phyloP scores from a whole-genome alignment of 2,797 vertebrate species.

The Poeciliopsis gracilis region DNA sequence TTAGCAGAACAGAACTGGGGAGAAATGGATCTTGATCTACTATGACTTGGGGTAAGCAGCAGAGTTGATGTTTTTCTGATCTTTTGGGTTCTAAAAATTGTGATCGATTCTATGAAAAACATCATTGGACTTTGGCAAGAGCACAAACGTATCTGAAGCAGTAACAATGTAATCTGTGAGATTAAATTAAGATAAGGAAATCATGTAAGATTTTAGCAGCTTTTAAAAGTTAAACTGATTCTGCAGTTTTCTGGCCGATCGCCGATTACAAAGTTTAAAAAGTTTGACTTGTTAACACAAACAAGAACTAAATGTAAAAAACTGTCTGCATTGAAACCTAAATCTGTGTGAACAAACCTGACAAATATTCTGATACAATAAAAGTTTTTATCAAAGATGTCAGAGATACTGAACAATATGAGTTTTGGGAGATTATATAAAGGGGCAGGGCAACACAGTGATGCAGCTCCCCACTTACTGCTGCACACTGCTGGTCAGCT shows the following conservation, averaged over 20 bases:
- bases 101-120: background rate
- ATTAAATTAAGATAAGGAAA: background rate
- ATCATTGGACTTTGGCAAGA: background rate
- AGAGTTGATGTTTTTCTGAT: background rate
- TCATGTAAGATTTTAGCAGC: background rate
- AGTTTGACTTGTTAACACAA: too few species aligned
- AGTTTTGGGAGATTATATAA: background rate
- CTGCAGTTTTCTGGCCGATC: too few species aligned
- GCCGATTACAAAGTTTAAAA: too few species aligned
- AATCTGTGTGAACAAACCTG: too few species aligned
- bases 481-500: too few species aligned
- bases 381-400: background rate
- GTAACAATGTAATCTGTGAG: background rate
- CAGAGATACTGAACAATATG: background rate
- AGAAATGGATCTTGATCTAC: background rate
- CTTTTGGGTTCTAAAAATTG: background rate
- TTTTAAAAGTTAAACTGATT: background rate
- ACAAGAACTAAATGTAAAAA: too few species aligned
- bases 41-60: background rate
- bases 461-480: background rate
- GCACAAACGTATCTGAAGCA: background rate
- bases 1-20: background rate
- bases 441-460: background rate
- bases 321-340: too few species aligned
- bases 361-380: background rate